Percentiles rank a stretch among this genome's conserved stretches.
phyloP scores from a whole-genome alignment of 2,113 vertebrate species.

The Gambusia affinis region DNA sequence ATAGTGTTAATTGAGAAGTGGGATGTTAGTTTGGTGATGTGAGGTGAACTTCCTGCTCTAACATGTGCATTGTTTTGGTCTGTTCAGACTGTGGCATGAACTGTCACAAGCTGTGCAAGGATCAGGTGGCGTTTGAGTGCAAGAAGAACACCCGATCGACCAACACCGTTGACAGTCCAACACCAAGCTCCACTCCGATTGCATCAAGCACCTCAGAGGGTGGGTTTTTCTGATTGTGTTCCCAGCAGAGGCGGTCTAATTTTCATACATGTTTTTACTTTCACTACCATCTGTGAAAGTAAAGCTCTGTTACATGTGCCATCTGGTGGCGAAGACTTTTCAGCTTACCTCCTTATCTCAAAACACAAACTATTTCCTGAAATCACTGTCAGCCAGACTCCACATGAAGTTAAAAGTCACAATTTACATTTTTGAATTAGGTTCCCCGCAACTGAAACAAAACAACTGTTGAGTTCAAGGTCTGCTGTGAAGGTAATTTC shows the following conservation, averaged over 20 bases:
- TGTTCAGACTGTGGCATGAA: slow-evolving; percentile 94
- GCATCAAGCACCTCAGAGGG: slow-evolving; percentile 78
- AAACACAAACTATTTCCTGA: slow-evolving; percentile 17
- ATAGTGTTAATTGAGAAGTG: slow-evolving; percentile 36
- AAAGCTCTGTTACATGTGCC: slow-evolving; percentile 9
- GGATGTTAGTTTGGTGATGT: slow-evolving; percentile 23
- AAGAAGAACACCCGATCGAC: slow-evolving; percentile 88
- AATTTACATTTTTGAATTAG: slow-evolving; percentile 11
- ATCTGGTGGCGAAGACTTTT: slow-evolving; percentile 26
- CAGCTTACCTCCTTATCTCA: neutral
- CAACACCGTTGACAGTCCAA: slow-evolving; percentile 80
- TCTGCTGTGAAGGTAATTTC: slow-evolving; percentile 55
- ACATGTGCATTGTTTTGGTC: slow-evolving; percentile 46
- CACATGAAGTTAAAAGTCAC: slow-evolving; percentile 19
- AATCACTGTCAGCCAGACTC: slow-evolving; percentile 20
- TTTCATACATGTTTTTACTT: neutral
- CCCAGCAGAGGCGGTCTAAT: neutral
- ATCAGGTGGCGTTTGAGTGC: slow-evolving; percentile 95
- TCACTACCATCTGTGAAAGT: neutral
- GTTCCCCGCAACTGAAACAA: slow-evolving; percentile 3
- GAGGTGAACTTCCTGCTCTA: slow-evolving; percentile 54
- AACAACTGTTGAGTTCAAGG: neutral
- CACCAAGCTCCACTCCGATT: slow-evolving; percentile 78
- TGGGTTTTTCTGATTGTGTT: slow-evolving; percentile 52
- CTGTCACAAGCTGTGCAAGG: slow-evolving; percentile 96